Evolutionary conservation across 2,888 invertebrate genomes (phyloP), one percentile per base, ranked within the genome.

Genomic region (Drosophila cracens): DNA sequence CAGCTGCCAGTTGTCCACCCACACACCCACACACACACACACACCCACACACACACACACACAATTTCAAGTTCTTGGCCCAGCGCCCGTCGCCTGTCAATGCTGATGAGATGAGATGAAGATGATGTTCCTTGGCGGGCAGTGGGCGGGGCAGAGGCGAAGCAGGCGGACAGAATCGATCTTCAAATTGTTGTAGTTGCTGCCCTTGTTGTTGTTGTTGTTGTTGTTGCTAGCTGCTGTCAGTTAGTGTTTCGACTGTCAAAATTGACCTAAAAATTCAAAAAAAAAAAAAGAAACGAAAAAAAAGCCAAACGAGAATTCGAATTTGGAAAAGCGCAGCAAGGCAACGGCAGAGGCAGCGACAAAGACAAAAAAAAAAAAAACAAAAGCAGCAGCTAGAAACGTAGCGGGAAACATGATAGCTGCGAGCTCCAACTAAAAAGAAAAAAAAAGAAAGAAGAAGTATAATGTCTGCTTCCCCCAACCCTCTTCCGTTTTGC

Each of bases 51-150:
- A 52, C 40, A 59, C 60, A 72, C 64, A 60, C 59, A 57, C 43
- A 52, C 34, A 70, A 76, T 85, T 87, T 87, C 87, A 87, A 87
- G 87, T 87, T 87, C 87, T 87, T 87, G 87, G 87, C 87, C 89
- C 87, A 84, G 72, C 66, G 84, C 84, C 89, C 89, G 84, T 75
- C 66, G 77, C 69, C 82, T 79, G 87, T 86, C 82, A 83, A 74
- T 67, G 62, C 52, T 65, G 74, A 71, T 76, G 79, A 67, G 54
- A 51, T 52, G 69, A 57, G 54, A 34, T 36, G 51, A 57, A 59
- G 49, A 48, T 64, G 56, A 54, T 68, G 64, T 52, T 71, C 49
- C 52, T 61, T 66, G 67, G 58, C 36, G 34, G 69, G 31, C 46
- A 49, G 53, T 60, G 60, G 36, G 7, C 36, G 58, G 54, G 56